A percentile compares a stretch with the other conserved stretches of the same genome.
phyloP scores from a whole-genome alignment of 2,797 vertebrate species.

The Cyprinodon diabolis region DNA sequence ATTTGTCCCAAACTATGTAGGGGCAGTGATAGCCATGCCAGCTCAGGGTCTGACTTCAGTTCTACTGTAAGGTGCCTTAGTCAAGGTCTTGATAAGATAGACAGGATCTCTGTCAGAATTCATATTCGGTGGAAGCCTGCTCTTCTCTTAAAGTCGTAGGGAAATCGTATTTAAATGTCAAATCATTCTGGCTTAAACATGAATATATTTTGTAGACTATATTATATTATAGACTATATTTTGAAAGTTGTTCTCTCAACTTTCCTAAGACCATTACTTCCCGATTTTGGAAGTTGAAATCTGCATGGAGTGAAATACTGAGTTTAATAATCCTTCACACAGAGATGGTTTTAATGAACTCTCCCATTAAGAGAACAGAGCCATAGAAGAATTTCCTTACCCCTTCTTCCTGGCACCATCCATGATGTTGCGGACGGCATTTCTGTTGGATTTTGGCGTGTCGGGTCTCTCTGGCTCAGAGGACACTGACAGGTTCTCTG shows the following conservation, averaged over 20 bases:
- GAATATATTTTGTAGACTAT: too few relatives aligned
- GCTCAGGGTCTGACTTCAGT: too few relatives aligned
- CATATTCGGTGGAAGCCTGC: too few relatives aligned
- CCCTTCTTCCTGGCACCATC: constrained; percentile 82
- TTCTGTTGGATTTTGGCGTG: constrained; percentile 70
- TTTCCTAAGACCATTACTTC: not conserved
- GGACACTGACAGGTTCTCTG: constrained; percentile 38
- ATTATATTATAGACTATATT: too few relatives aligned
- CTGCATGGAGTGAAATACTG: not conserved
- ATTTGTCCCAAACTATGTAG: too few relatives aligned
- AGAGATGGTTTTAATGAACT: not conserved
- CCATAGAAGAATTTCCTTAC: constrained; percentile 70
- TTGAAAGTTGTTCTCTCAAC: not conserved
- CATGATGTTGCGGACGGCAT: constrained; percentile 70
- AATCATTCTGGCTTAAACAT: too few relatives aligned
- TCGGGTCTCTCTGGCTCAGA: constrained; percentile 64
- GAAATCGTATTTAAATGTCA: too few relatives aligned
- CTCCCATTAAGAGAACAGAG: not conserved
- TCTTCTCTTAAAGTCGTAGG: too few relatives aligned
- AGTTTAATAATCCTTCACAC: not conserved
- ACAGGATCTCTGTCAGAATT: too few relatives aligned
- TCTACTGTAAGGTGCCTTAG: too few relatives aligned
- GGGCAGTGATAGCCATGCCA: too few relatives aligned
- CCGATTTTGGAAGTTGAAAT: not conserved
- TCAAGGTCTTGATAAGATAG: too few relatives aligned